Conservation (phyloP, 2,797 vertebrate genomes). For the Hydrocynus forskahlii region DNA sequence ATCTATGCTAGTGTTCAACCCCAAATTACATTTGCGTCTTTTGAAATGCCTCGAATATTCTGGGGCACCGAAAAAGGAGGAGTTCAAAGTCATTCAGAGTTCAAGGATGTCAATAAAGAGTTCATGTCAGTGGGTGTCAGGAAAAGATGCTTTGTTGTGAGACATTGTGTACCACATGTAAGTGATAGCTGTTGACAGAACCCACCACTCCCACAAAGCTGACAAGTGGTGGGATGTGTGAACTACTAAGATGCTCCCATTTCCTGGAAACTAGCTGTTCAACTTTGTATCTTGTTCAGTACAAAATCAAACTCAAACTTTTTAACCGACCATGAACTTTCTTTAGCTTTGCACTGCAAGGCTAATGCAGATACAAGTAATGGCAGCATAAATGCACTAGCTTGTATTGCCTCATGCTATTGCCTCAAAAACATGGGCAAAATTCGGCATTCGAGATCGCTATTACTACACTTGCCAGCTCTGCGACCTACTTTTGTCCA, state of each 20-base stretch:
- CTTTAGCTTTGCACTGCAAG: too few relatives aligned
- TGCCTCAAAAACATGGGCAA: too few relatives aligned
- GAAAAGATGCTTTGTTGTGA: neutral
- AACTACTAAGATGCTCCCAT: neutral
- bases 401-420: too few relatives aligned
- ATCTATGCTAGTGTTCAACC: neutral
- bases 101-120: neutral
- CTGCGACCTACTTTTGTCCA: too few relatives aligned
- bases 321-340: too few relatives aligned
- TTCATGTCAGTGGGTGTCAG: neutral
- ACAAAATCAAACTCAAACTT: too few relatives aligned
- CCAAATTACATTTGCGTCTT: slow-evolving; percentile 1
- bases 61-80: neutral
- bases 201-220: neutral
- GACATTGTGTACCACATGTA: neutral
- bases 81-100: neutral
- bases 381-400: too few relatives aligned
- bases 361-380: too few relatives aligned
- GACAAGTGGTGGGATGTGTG: neutral
- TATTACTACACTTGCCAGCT: too few relatives aligned
- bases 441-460: too few relatives aligned
- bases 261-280: too few relatives aligned
- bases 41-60: neutral
- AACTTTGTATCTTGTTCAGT: too few relatives aligned
- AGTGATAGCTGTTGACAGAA: neutral